A percentile compares a stretch with the other conserved stretches of the same genome.
phyloP scores from a whole-genome alignment of 2,888 invertebrate species.

The Coronaproctus castanopsis region DNA sequence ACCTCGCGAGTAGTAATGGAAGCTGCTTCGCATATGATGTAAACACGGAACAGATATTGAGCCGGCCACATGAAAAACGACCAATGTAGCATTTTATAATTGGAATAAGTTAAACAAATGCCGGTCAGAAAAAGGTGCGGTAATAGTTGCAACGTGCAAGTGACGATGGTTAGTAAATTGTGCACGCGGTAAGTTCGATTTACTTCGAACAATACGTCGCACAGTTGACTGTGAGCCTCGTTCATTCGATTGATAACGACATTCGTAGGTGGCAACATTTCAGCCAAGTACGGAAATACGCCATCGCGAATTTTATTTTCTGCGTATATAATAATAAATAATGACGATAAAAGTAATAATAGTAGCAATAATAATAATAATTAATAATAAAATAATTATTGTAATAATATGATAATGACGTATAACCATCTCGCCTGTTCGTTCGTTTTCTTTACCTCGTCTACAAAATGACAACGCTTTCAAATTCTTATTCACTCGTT shows the following conservation, averaged over 20 bases:
- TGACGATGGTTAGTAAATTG: constrained; percentile 13
- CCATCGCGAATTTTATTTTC: too few species aligned
- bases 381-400: background rate
- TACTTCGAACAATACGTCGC: constrained; percentile 10
- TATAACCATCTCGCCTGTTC: too few species aligned
- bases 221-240: constrained; percentile 11
- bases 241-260: background rate
- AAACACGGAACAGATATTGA: constrained; percentile 12
- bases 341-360: background rate
- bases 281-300: background rate
- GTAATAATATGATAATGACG: too few species aligned
- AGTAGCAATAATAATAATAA: background rate
- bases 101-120: constrained; percentile 15
- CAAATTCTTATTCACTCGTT: constrained; percentile 11
- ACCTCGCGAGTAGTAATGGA: constrained; percentile 13
- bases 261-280: constrained; percentile 8
- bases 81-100: constrained; percentile 13
- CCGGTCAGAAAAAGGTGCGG: constrained; percentile 16
- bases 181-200: constrained; percentile 14
- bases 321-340: too few species aligned
- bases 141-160: constrained; percentile 12
- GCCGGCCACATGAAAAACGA: constrained; percentile 15
- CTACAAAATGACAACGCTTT: constrained; percentile 2
- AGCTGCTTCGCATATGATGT: constrained; percentile 13
- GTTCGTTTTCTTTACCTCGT: constrained; percentile 2